phyloP scores from a whole-genome alignment of 2,113 vertebrate species.

The Oenanthe melanoleuca region DNA sequence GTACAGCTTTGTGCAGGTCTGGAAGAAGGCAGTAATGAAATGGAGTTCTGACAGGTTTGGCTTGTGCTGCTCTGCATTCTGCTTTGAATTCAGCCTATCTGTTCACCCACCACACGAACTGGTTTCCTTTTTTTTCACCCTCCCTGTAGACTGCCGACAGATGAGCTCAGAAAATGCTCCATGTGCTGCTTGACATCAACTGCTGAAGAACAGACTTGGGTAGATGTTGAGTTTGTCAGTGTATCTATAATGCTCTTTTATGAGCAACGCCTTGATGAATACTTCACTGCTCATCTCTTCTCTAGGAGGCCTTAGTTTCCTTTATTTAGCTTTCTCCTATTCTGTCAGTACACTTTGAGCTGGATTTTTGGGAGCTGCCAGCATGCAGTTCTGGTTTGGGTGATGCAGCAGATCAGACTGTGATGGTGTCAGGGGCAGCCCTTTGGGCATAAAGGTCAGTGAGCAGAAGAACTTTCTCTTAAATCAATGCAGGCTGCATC shows the following conservation, averaged over 20 bases:
- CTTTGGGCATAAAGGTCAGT: neutral
- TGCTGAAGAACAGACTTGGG: slow-evolving; percentile 28
- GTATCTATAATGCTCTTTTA: slow-evolving; percentile 33
- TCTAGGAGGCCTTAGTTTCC: neutral
- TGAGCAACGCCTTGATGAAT: neutral
- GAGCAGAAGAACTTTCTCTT: neutral
- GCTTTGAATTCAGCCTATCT: neutral
- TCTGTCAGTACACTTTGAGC: neutral
- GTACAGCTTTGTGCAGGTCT: neutral
- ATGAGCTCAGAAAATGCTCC: slow-evolving; percentile 8
- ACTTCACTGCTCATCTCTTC: neutral
- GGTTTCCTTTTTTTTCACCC: slow-evolving; percentile 5
- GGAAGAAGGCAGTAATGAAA: neutral
- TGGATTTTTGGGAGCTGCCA: neutral
- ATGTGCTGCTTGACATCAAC: slow-evolving; percentile 29
- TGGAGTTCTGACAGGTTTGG: neutral
- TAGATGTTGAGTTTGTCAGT: slow-evolving; percentile 27
- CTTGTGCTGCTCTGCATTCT: neutral
- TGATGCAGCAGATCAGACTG: neutral
- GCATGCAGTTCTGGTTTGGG: neutral
- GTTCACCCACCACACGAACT: neutral
- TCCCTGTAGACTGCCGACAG: neutral
- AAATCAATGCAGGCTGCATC: neutral
- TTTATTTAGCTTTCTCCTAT: neutral
- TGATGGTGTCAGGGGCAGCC: neutral